These are phyloP conservation scores for Morpho achilles DNA, from an alignment of 2,888 invertebrate genomes.

Conservation along the genomic window DNA sequence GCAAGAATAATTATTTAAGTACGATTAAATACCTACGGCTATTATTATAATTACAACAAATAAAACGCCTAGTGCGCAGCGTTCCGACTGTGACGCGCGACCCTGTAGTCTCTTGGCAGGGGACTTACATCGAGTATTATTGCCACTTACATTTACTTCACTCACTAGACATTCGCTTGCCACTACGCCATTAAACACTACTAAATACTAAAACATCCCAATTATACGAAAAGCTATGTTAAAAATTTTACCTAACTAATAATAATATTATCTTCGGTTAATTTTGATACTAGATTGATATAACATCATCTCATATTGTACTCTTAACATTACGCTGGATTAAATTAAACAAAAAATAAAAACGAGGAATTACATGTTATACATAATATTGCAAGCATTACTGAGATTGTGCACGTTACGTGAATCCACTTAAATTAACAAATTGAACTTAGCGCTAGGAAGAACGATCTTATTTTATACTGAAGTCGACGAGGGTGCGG, in stretches of 20 bases:
- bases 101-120: constrained; percentile 53
- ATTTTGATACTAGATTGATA: constrained; percentile 80
- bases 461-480: constrained; percentile 58
- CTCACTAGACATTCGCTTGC: constrained; percentile 68
- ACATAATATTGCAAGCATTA: constrained; percentile 78
- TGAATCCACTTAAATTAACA: constrained; percentile 56
- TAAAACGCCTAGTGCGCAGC: constrained; percentile 67
- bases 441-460: constrained; percentile 51
- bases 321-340: constrained; percentile 78
- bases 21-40: constrained; percentile 79
- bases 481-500: constrained; percentile 46
- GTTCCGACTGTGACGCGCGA: constrained; percentile 47
- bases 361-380: constrained; percentile 67
- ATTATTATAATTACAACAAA: constrained; percentile 79
- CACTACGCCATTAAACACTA: constrained; percentile 70
- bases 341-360: constrained; percentile 52
- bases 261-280: constrained; percentile 79
- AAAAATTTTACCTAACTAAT: constrained; percentile 78
- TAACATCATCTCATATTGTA: constrained; percentile 79
- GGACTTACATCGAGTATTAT: constrained; percentile 73
- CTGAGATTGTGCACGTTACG: constrained; percentile 78
- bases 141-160: constrained; percentile 67
- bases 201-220: constrained; percentile 79
- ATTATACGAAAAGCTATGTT: constrained; percentile 77
- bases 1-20: constrained; percentile 80